phyloP scores from a whole-genome alignment of 2,888 invertebrate genomes.

The Endotricha flammealis region DNA sequence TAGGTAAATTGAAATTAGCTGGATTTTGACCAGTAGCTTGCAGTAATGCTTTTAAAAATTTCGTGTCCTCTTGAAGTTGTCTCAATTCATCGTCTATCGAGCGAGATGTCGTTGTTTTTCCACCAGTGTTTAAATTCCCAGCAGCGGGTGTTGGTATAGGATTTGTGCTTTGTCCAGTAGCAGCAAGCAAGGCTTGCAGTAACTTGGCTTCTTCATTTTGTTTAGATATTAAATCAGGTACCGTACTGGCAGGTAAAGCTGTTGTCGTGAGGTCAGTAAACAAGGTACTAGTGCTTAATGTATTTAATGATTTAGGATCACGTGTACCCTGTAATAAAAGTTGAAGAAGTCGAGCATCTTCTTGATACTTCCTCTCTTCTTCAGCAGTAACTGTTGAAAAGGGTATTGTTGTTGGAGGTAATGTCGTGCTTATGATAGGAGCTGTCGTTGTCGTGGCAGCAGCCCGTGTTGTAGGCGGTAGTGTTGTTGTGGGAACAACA shows the following conservation, averaged over 20 bases:
- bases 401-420: constrained; percentile 21
- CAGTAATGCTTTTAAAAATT: constrained; percentile 61
- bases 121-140: constrained; percentile 28
- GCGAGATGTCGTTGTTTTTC: constrained; percentile 45
- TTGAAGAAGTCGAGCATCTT: constrained; percentile 45
- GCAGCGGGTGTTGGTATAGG: constrained; percentile 28
- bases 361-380: constrained; percentile 46
- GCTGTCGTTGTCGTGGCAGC: constrained; percentile 20
- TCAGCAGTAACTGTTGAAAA: constrained; percentile 35
- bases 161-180: constrained; percentile 37
- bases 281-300: constrained; percentile 33
- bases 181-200: constrained; percentile 52
- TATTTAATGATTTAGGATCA: constrained; percentile 57
- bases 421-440: constrained; percentile 27
- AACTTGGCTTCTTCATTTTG: constrained; percentile 44
- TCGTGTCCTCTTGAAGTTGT: constrained; percentile 69
- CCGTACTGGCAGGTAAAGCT: constrained; percentile 26
- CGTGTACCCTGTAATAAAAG: constrained; percentile 49
- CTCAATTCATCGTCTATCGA: constrained; percentile 66
- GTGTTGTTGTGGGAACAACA: constrained; percentile 24
- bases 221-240: constrained; percentile 22
- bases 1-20: constrained; percentile 54
- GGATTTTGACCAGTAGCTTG: constrained; percentile 66
- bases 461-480: constrained; percentile 24
- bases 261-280: constrained; percentile 27